Base-by-base conservation (phyloP, 2,888 invertebrate species). In the Morpho helenor region DNA sequence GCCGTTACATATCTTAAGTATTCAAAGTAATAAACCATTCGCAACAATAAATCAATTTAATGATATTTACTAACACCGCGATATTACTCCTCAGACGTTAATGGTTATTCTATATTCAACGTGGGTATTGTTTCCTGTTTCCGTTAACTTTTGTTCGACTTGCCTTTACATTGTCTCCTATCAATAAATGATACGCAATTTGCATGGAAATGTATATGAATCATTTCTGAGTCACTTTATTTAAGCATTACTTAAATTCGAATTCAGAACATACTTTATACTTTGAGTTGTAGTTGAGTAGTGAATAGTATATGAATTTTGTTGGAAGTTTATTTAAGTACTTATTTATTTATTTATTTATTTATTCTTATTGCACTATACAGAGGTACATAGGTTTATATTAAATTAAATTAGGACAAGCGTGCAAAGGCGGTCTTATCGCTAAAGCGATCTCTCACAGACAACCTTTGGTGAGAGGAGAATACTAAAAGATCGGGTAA, bases 141-240 rank as follows among this genome's bases (percentile, higher is more conserved):
- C 61, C 61, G 61, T 59, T 56, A 53, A 63, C 61, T 64, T 67
- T 64, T 64, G 59, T 65, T 57, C 52, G 63, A 55, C 23, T 47
- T 7, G 49, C 59, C 63, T 64, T 63, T 51, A 64, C 58, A 68
- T 68, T 68, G 67, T 67, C 63, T 66, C 57, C 65, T 56, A 63
- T 55, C 64, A 54, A 65, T 57, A 63, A 57, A 63, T 55, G 58
- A 57, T 51, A 52, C 47, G 50, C 50, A 47, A 60, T 63, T 66
- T 58, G 54, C 60, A 66, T 66, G 58, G 48, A 57, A 60, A 60
- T 60, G 46, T 45, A 48, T 31, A 52, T 60, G 59, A 62, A 60
- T 62, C 59, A 55, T 43, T 23, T 43, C 40, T 54, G 47, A 54
- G 7, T 54, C 55, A 55, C 7, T 48, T 41, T 49, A 16, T 48